Conservation (phyloP, 2,888 invertebrate genomes). For the Ctena decussata region DNA sequence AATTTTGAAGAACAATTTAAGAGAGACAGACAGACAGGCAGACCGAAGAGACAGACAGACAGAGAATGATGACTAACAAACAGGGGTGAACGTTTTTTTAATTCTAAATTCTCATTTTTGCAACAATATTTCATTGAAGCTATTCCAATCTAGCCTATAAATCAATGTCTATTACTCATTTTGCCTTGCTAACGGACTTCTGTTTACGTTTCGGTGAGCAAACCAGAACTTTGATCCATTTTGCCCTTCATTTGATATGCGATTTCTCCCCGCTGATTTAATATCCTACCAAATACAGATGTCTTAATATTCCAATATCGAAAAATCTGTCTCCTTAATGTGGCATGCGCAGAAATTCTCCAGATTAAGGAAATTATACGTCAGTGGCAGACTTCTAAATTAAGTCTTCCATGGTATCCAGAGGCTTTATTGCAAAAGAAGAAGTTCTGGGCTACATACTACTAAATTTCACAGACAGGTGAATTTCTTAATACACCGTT, state of each 20-base stretch:
- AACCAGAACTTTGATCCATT: background rate
- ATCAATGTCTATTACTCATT: background rate
- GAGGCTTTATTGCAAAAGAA: background rate
- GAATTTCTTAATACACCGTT: too few relatives aligned
- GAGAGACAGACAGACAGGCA: too few relatives aligned
- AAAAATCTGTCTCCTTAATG: background rate
- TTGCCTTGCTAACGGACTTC: background rate
- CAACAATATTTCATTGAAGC: too few relatives aligned
- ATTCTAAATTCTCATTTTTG: too few relatives aligned
- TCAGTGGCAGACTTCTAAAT: background rate
- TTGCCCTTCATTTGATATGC: too few relatives aligned
- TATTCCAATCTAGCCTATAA: background rate
- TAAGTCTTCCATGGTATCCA: background rate
- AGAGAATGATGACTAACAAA: too few relatives aligned
- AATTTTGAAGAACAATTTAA: too few relatives aligned
- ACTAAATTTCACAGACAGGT: background rate
- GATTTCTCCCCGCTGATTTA: background rate
- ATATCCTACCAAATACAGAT: background rate
- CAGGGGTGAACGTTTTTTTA: too few relatives aligned
- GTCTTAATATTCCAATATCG: background rate
- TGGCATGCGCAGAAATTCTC: background rate
- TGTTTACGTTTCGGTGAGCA: background rate
- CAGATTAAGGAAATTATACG: constrained; percentile 7
- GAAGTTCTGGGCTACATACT: background rate
- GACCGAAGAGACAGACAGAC: too few relatives aligned